Percentiles rank a stretch among this genome's conserved stretches.
phyloP scores from a whole-genome alignment of 2,888 invertebrate genomes.

The Apeira syringaria region DNA sequence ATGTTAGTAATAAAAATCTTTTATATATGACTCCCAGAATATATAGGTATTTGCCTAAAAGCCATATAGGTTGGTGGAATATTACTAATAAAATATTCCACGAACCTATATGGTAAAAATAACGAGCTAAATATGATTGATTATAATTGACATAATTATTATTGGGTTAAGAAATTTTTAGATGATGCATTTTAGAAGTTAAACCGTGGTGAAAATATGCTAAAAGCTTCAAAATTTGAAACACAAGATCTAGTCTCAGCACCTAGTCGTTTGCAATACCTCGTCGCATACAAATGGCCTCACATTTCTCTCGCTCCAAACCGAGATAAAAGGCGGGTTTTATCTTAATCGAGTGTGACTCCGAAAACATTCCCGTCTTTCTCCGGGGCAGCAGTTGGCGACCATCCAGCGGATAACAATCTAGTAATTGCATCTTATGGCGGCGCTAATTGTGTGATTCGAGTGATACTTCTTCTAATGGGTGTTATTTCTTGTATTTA shows the following conservation, averaged over 20 bases:
- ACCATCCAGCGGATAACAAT: slow-evolving; percentile 44
- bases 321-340: slow-evolving; percentile 31
- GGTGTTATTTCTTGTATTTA: slow-evolving; percentile 21
- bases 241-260: slow-evolving; percentile 4
- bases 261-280: slow-evolving; percentile 24
- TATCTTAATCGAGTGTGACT: slow-evolving; percentile 30
- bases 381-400: slow-evolving; percentile 37
- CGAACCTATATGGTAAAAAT: too few relatives aligned
- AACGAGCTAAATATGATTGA: too few relatives aligned
- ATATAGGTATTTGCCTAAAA: too few relatives aligned
- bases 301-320: slow-evolving; percentile 28
- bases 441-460: slow-evolving; percentile 33
- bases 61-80: too few relatives aligned
- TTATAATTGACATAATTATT: too few relatives aligned
- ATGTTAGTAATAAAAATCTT: too few relatives aligned
- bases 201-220: background rate
- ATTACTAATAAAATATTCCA: too few relatives aligned
- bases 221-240: slow-evolving; percentile 1
- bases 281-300: slow-evolving; percentile 32
- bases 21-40: too few relatives aligned
- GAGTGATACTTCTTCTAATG: slow-evolving; percentile 24
- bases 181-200: too few relatives aligned
- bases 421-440: slow-evolving; percentile 49
- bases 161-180: too few relatives aligned
- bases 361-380: slow-evolving; percentile 33